Evolutionary conservation across 2,113 vertebrate species (phyloP).

Genomic region (Cricetomys ansorgei): DNA sequence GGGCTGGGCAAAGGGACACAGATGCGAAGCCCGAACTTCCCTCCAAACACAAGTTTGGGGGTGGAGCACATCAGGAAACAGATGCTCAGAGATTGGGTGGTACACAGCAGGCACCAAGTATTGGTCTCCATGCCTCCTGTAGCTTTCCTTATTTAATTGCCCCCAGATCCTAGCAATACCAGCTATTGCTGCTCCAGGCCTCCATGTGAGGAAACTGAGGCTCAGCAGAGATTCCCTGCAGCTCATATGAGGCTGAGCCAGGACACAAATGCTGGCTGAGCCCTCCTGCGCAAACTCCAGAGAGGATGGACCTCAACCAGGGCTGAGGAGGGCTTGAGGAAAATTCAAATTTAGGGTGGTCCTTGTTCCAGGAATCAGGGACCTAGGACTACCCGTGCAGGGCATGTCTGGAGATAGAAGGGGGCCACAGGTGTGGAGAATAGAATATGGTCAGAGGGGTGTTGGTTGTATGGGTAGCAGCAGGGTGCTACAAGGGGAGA

Average conservation of each 20-base stretch:
- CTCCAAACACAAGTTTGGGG: background rate
- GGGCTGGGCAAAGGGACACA: background rate
- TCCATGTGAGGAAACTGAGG: background rate
- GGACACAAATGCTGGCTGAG: background rate
- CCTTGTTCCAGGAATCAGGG: background rate
- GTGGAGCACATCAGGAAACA: background rate
- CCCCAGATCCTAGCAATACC: background rate
- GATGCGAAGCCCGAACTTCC: background rate
- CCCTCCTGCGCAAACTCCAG: background rate
- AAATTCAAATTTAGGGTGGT: background rate
- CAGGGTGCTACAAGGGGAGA: background rate
- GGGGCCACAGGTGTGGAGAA: background rate
- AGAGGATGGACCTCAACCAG: background rate
- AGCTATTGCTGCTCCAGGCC: background rate
- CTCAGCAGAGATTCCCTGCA: background rate
- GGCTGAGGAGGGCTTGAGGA: background rate
- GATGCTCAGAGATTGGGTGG: background rate
- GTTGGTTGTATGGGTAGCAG: accelerated
- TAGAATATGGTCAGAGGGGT: background rate
- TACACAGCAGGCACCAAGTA: background rate
- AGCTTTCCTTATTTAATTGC: background rate
- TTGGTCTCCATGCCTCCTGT: background rate
- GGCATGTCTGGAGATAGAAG: background rate
- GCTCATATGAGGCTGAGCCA: background rate
- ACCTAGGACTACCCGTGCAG: background rate